Conservation (phyloP, 2,113 vertebrate genomes). For the Microcebus murinus region DNA sequence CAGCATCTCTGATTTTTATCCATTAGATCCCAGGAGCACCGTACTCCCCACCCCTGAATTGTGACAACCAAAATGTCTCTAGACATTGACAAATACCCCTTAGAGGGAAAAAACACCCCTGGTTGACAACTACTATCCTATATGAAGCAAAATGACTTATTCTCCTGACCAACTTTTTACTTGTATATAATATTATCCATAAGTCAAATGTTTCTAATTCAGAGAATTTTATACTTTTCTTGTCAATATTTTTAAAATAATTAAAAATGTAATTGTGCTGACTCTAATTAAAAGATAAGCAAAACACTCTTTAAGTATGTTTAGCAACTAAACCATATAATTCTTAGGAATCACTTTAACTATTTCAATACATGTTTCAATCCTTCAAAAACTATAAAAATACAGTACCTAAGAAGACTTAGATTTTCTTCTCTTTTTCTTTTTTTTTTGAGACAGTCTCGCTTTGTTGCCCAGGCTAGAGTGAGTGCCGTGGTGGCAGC, state of each 20-base stretch:
- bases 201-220: constrained; percentile 5
- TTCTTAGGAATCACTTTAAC: constrained; percentile 44
- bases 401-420: neutral
- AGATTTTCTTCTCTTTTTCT: neutral
- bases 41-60: neutral
- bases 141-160: neutral
- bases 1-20: neutral
- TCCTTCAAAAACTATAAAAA: constrained; percentile 3
- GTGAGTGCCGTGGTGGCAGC: too few species aligned
- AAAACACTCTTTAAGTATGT: neutral
- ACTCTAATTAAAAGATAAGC: constrained; percentile 26
- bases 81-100: neutral
- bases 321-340: constrained; percentile 8
- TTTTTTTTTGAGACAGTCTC: too few species aligned
- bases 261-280: constrained; percentile 32
- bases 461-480: too few species aligned
- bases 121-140: neutral
- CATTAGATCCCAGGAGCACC: neutral
- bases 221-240: neutral
- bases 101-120: neutral
- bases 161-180: neutral
- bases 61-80: neutral
- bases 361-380: constrained; percentile 21
- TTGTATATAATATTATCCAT: neutral
- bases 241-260: constrained; percentile 43